phyloP scores from a whole-genome alignment of 2,888 invertebrate genomes.

The Aphrophora alni region DNA sequence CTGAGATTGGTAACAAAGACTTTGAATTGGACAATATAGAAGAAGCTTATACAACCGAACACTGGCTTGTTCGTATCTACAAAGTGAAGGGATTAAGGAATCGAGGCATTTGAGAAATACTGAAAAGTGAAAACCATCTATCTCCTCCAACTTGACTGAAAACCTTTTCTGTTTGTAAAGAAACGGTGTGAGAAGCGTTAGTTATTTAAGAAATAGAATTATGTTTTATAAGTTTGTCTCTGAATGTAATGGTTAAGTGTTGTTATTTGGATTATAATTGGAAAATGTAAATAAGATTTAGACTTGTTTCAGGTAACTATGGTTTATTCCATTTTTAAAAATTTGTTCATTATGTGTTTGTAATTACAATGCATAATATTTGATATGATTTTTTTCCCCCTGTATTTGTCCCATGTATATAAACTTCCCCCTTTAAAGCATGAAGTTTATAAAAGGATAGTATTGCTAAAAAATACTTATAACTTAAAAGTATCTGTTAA shows the following conservation, averaged over 20 bases:
- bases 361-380: no score
- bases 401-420: no score
- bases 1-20: constrained; percentile 99
- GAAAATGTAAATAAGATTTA: background rate
- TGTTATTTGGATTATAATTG: background rate
- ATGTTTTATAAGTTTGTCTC: background rate
- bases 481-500: no score
- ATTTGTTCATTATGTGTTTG: no score
- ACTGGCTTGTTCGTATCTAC: constrained; percentile 98
- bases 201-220: background rate
- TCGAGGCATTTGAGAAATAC: constrained; percentile 69
- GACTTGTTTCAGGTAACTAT: background rate
- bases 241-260: background rate
- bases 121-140: background rate
- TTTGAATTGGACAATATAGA: constrained; percentile 98
- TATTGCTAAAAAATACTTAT: no score
- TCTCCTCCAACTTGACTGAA: background rate
- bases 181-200: background rate
- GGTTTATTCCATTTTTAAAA: background rate
- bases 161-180: background rate
- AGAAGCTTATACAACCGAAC: constrained; percentile 98
- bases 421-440: no score
- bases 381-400: no score
- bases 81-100: constrained; percentile 96
- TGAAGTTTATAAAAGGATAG: no score